These are phyloP conservation scores for Eupithecia dodoneata DNA, from an alignment of 2,888 invertebrate species.

Conservation along the genomic window DNA sequence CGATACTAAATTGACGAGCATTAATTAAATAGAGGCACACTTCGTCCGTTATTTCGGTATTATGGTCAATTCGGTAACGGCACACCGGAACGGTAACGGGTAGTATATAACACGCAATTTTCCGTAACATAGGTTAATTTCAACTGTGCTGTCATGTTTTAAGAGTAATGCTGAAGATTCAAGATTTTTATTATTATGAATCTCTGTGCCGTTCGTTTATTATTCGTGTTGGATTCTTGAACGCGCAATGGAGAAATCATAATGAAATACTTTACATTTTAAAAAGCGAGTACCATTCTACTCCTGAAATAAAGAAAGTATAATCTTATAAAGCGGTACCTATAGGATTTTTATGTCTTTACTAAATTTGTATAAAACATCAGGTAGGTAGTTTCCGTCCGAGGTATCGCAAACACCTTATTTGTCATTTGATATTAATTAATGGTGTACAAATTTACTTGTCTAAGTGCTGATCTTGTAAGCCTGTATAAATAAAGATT, in stretches of 20 bases:
- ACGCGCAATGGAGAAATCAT: not conserved
- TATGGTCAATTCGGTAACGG: slow-evolving; percentile 77
- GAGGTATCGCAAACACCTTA: too few relatives aligned
- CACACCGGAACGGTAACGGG: slow-evolving; percentile 65
- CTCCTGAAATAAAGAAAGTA: not conserved
- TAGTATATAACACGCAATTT: slow-evolving; percentile 62
- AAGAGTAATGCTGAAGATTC: not conserved
- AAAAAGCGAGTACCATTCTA: not conserved
- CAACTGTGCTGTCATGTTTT: slow-evolving; percentile 22
- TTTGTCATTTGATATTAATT: too few relatives aligned
- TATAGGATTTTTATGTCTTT: too few relatives aligned
- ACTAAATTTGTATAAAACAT: too few relatives aligned
- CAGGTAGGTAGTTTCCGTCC: too few relatives aligned
- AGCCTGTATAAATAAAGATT: too few relatives aligned
- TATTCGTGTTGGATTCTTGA: not conserved
- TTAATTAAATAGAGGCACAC: slow-evolving; percentile 64
- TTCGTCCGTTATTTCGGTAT: slow-evolving; percentile 56
- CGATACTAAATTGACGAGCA: slow-evolving; percentile 34
- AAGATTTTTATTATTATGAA: slow-evolving; percentile 4
- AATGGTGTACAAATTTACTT: too few relatives aligned
- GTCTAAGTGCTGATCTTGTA: too few relatives aligned
- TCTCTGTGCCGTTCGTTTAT: not conserved
- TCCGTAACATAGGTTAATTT: slow-evolving; percentile 49
- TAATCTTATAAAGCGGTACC: not conserved
- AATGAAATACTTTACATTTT: not conserved